phyloP scores from a whole-genome alignment of 2,113 vertebrate species.

The Cebidichthys violaceus region DNA sequence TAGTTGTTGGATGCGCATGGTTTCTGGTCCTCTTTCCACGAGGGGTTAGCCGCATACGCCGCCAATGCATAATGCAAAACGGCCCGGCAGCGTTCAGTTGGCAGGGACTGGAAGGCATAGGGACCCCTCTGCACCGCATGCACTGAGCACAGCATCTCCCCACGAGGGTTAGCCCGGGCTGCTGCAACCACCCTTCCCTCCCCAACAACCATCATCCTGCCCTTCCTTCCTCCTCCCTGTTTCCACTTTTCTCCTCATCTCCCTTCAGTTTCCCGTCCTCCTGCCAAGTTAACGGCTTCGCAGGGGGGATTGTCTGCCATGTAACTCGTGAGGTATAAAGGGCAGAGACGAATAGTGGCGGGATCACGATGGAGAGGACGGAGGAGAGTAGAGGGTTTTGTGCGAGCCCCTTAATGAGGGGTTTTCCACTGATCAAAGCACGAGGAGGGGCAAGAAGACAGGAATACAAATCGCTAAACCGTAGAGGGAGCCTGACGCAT shows the following conservation, averaged over 20 bases:
- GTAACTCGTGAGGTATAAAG: neutral
- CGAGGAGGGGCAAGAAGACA: constrained; percentile 15
- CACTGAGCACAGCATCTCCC: constrained; percentile 30
- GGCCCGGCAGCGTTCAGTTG: constrained; percentile 49
- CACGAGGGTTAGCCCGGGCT: constrained; percentile 47
- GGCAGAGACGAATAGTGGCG: neutral
- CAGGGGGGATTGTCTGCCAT: constrained; percentile 15
- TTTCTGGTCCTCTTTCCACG: constrained; percentile 5
- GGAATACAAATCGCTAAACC: constrained; percentile 21
- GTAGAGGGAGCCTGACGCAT: constrained; percentile 32
- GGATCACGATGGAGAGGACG: constrained; percentile 8
- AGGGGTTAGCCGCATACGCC: constrained; percentile 34
- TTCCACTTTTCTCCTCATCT: constrained; percentile 26
- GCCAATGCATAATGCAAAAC: constrained; percentile 68
- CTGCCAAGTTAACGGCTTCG: constrained; percentile 2
- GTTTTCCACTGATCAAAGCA: constrained; percentile 54
- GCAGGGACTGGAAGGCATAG: constrained; percentile 32
- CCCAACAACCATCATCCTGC: constrained; percentile 5
- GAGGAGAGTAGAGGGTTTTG: constrained; percentile 7
- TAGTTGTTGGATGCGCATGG: constrained; percentile 30
- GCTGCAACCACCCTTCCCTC: constrained; percentile 51
- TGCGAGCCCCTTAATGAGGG: constrained; percentile 45
- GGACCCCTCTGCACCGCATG: constrained; percentile 40
- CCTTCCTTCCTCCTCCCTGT: constrained; percentile 13
- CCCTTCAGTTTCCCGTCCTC: constrained; percentile 22